Evolutionary conservation across 92 coral and sea anemone genomes (phyloP), one percentile per base, ranked within the genome.

Genomic region (Anthopleura xanthogrammica): DNA sequence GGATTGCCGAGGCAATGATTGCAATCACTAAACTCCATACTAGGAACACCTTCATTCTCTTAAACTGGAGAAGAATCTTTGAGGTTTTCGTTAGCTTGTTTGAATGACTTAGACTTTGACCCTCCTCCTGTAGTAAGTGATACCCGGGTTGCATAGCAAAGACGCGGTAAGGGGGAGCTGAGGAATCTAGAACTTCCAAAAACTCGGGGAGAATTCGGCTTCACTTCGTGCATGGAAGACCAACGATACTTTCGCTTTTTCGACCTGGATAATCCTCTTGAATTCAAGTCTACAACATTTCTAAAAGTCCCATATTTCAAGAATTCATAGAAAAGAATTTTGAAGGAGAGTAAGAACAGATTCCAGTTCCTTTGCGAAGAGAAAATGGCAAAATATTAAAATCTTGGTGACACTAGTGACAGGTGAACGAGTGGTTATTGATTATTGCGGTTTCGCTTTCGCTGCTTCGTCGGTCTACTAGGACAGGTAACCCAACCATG

Each of bases 1-100:
- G 80, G 42, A 90, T 88, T 12, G 86, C 73, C 14, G 79, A 64
- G 16, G 80, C 80, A 52, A 90, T 64, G 13, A 87, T 60, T 12
- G 81, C 89, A n/a, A 84, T 75, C 24, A 77, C 82, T 54, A 77
- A 12, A 20, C 79, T 43, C 83, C 88, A 85, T 39, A 23, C 80
- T 72, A 89, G 85, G 58, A 68, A 57, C 86, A 81, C 83, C 78
- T 86, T 91, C 80, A 87, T 83, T 50, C 72, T 72, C 76, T 90
- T 89, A 4, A 85, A 12, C 57, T 85, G 90, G 50, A 78, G 87
- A 41, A 92, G 20, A 74, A 90, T 68, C 2, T 16, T 10, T 36
- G 74, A 5, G 74, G 74, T 68, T 23, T 9, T 29, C 2, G 74
- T 68, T 3, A 23, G 46, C 7, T 68, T 68, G 74, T 5, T 8